These are phyloP conservation scores for Lepidochrysops patricia DNA, from an alignment of 2,888 invertebrate genomes.

Conservation along the genomic window DNA sequence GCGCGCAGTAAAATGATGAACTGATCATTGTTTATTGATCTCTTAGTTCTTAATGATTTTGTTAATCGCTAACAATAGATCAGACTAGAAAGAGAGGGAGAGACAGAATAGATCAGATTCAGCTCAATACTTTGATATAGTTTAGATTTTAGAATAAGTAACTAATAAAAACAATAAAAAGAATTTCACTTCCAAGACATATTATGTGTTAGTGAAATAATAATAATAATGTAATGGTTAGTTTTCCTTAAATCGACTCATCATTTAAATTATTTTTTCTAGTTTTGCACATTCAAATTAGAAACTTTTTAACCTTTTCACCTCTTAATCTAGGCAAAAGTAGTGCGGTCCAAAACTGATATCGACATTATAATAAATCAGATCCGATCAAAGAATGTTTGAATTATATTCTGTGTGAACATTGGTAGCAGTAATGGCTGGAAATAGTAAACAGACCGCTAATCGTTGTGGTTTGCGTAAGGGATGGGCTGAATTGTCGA, in stretches of 20 bases:
- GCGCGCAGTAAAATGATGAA: constrained; percentile 40
- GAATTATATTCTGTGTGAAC: constrained; percentile 14
- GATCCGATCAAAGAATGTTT: not conserved
- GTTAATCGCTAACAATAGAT: not conserved
- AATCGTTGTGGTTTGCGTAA: constrained; percentile 48
- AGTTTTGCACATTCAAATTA: too few relatives aligned
- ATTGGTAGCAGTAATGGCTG: constrained; percentile 30
- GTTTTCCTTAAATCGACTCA: too few relatives aligned
- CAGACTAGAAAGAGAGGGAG: too few relatives aligned
- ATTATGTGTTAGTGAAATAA: too few relatives aligned
- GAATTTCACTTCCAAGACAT: too few relatives aligned
- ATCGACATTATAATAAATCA: not conserved
- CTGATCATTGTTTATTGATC: constrained; percentile 20
- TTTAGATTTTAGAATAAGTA: too few relatives aligned
- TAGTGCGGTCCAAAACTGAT: not conserved
- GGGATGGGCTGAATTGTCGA: constrained; percentile 29
- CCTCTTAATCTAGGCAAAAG: not conserved
- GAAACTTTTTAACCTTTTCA: too few relatives aligned
- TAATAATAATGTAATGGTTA: too few relatives aligned
- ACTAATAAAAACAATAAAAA: too few relatives aligned
- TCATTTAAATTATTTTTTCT: too few relatives aligned
- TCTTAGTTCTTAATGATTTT: constrained; percentile 10
- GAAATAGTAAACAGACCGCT: constrained; percentile 53
- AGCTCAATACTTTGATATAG: too few relatives aligned
- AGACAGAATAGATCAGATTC: too few relatives aligned